phyloP scores from a whole-genome alignment of 2,888 invertebrate species.

The Watsonalla binaria region DNA sequence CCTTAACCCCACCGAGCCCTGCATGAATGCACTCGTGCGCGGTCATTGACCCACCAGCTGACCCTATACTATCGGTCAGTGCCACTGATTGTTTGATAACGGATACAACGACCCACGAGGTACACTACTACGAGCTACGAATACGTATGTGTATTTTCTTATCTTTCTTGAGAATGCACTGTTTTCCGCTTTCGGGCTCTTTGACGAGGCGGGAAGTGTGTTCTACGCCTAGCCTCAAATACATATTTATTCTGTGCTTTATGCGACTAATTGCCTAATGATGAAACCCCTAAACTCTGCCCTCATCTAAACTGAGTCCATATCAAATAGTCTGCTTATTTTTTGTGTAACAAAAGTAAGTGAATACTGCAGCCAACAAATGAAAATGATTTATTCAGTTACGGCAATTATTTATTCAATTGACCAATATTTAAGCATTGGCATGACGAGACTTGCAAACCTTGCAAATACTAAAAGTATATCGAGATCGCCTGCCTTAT shows the following conservation, averaged over 20 bases:
- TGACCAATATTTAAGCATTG: too few species aligned
- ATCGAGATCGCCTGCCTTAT: too few species aligned
- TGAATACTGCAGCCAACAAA: too few species aligned
- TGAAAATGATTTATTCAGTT: not conserved
- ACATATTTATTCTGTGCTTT: too few species aligned
- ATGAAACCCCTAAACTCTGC: too few species aligned
- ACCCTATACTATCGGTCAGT: slow-evolving; percentile 21
- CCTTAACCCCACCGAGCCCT: slow-evolving; percentile 1
- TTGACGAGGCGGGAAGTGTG: not conserved
- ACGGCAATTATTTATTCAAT: too few species aligned
- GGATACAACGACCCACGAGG: not conserved
- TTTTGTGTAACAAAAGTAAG: too few species aligned
- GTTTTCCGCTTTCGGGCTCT: not conserved
- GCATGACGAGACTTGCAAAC: too few species aligned
- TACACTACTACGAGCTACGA: not conserved
- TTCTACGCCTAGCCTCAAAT: too few species aligned
- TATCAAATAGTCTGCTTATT: too few species aligned
- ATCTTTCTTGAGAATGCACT: not conserved
- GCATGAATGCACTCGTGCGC: slow-evolving; percentile 6
- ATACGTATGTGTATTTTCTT: not conserved
- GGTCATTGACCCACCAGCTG: slow-evolving; percentile 14
- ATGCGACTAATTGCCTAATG: too few species aligned
- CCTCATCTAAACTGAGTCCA: too few species aligned
- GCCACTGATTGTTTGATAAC: slow-evolving; percentile 16
- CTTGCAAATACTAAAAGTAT: not conserved